phyloP scores from a whole-genome alignment of 2,797 vertebrate species.

The Gadopsis marmoratus region DNA sequence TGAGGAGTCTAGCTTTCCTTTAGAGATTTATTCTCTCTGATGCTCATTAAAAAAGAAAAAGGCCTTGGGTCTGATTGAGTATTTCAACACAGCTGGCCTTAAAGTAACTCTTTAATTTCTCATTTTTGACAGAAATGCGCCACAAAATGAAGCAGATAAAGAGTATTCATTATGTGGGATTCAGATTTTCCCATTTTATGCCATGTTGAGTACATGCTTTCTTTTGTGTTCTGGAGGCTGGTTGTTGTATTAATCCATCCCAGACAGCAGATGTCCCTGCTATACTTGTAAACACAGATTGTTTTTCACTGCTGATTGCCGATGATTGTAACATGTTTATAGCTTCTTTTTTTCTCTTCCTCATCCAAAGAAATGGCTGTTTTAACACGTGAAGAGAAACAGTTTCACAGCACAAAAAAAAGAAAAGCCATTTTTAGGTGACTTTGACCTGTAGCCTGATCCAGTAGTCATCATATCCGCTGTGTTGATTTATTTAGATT shows the following conservation, averaged over 20 bases:
- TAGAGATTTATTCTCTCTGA: neutral
- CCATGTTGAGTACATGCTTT: neutral
- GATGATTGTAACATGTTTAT: neutral
- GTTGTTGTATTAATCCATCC: conserved; percentile 58
- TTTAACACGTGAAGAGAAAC: conserved; percentile 7
- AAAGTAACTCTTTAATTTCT: neutral
- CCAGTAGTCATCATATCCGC: neutral
- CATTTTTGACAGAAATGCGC: neutral
- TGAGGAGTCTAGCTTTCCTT: neutral
- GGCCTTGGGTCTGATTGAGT: neutral
- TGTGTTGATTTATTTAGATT: conserved; percentile 27
- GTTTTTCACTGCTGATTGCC: neutral
- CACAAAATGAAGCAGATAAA: neutral
- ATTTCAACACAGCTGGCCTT: neutral
- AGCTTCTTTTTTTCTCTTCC: neutral
- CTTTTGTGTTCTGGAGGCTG: neutral
- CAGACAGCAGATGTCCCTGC: conserved; percentile 70
- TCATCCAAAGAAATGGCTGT: neutral
- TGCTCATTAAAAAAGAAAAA: conserved; percentile 16
- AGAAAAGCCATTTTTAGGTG: neutral
- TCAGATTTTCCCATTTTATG: neutral
- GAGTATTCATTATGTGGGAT: neutral
- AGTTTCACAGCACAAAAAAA: neutral
- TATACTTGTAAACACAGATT: conserved; percentile 17
- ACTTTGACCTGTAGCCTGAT: neutral